Conservation (phyloP, 1,140 invertebrate species). For the Camponotus pennsylvanicus region DNA sequence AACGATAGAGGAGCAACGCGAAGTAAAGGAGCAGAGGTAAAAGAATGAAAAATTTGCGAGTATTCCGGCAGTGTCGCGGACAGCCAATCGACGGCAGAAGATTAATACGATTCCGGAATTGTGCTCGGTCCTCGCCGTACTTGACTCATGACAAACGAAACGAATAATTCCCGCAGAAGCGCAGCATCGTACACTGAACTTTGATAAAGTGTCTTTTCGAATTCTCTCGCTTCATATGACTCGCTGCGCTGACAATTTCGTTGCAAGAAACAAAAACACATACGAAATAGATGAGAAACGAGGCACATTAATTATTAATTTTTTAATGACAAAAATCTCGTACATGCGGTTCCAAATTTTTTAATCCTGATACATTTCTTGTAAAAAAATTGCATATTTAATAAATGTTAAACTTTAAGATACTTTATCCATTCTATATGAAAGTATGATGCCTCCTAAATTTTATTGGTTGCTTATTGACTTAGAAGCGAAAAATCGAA, state of each 20-base stretch:
- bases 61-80: constrained; percentile 66
- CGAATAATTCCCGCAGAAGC: constrained; percentile 66
- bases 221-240: neutral
- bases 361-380: neutral
- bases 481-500: constrained; percentile 18
- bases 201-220: constrained; percentile 44
- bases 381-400: neutral
- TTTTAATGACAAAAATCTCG: neutral
- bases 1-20: constrained; percentile 9
- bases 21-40: constrained; percentile 33
- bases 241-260: neutral
- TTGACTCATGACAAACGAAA: constrained; percentile 64
- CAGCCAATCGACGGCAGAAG: constrained; percentile 71
- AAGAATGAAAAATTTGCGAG: constrained; percentile 65
- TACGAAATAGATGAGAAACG: neutral
- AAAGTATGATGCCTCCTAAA: neutral
- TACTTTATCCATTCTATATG: neutral
- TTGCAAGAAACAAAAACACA: neutral
- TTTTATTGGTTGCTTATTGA: neutral
- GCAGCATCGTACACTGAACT: constrained; percentile 18
- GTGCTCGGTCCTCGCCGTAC: constrained; percentile 44
- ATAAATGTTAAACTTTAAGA: neutral
- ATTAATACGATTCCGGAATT: constrained; percentile 72
- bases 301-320: neutral
- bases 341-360: neutral